Conservation (phyloP, 2,888 invertebrate genomes). For the Rhaphigaster nebulosa region DNA sequence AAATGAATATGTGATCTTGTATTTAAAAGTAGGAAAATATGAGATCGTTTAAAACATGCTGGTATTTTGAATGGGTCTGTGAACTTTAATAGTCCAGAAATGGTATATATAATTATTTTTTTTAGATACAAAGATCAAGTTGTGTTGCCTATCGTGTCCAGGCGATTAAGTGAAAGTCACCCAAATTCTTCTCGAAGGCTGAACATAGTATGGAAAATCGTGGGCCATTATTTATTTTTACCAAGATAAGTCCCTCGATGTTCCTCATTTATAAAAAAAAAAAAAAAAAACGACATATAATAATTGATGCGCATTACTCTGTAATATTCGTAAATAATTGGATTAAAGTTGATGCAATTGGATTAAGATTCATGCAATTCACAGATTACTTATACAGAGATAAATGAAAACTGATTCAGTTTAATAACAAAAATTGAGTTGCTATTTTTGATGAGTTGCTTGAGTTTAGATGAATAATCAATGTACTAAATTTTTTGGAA, state of each 20-base stretch:
- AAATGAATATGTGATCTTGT: background rate
- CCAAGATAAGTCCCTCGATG: background rate
- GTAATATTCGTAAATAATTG: background rate
- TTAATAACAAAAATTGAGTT: no score
- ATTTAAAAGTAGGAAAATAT: background rate
- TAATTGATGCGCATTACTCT: background rate
- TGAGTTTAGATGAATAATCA: no score
- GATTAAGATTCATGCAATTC: no score
- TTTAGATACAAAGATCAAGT: background rate
- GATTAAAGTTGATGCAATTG: no score
- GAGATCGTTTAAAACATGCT: background rate
- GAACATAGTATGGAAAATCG: background rate
- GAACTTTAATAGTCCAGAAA: background rate
- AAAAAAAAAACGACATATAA: no score
- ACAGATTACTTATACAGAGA: no score
- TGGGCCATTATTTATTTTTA: constrained; percentile 1
- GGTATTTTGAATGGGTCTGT: background rate
- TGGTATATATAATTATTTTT: background rate
- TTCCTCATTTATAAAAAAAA: background rate
- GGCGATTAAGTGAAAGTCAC: constrained; percentile 10
- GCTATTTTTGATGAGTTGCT: no score
- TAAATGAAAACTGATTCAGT: no score
- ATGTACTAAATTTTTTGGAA: no score
- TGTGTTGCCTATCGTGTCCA: background rate
- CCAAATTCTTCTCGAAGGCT: constrained; percentile 4